Conservation (phyloP, 2,113 vertebrate genomes). For the Thomomys bottae region DNA sequence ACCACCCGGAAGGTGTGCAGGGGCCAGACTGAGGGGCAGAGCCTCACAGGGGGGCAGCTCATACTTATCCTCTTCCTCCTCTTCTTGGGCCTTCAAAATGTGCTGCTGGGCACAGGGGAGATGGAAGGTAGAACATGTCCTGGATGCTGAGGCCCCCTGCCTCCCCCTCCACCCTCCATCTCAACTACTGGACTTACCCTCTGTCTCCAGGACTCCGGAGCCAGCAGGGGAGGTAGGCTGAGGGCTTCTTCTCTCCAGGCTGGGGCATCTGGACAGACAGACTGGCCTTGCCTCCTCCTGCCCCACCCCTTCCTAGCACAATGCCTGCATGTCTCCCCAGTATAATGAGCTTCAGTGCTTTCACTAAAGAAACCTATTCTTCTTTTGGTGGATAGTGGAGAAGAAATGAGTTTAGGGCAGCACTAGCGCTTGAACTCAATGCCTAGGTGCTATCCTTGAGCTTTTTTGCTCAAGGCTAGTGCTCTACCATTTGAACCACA, state of each 20-base stretch:
- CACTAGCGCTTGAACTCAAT: no score
- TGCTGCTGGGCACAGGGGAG: background rate
- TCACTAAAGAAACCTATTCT: background rate
- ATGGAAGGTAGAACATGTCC: conserved; percentile 78
- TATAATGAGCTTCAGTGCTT: background rate
- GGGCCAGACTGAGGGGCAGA: background rate
- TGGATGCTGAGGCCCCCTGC: conserved; percentile 80
- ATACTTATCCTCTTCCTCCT: conserved; percentile 37
- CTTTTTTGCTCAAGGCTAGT: no score
- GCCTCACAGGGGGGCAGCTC: conserved; percentile 74
- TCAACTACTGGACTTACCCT: conserved; percentile 80
- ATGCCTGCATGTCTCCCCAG: background rate
- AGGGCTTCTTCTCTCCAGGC: conserved; percentile 37
- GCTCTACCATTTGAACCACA: no score
- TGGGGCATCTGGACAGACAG: conserved; percentile 45
- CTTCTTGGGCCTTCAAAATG: conserved; percentile 9
- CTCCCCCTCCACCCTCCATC: conserved; percentile 43
- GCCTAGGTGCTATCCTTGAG: no score
- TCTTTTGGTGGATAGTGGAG: no score
- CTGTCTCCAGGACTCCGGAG: conserved; percentile 84
- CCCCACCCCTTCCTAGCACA: background rate
- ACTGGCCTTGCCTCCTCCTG: background rate
- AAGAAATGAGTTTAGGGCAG: no score
- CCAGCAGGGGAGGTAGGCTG: background rate
- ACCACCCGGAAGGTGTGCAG: background rate